A percentile compares a stretch with the other conserved stretches of the same genome.
Evolutionary conservation across 2,888 invertebrate species (phyloP).

Genomic region (Machimus atricapillus): DNA sequence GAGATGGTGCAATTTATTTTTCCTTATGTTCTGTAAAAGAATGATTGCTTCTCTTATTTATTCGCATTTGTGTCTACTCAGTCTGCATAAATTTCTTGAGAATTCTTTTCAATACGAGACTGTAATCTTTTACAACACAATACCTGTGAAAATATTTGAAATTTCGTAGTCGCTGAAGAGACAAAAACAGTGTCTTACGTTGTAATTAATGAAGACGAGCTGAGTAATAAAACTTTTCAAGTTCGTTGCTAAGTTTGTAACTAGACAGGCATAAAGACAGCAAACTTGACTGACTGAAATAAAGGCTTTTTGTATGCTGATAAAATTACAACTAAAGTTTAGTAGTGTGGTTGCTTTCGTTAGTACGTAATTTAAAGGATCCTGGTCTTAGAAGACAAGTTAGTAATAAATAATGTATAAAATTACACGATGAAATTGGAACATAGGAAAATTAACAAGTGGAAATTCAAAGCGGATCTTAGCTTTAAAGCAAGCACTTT

Average conservation of each 20-base stretch:
- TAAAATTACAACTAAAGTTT: too few relatives aligned
- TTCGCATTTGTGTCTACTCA: not conserved
- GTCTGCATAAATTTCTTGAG: not conserved
- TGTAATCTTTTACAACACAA: not conserved
- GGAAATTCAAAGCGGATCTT: too few relatives aligned
- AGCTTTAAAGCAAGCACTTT: too few relatives aligned
- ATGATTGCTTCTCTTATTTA: not conserved
- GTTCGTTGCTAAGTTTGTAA: not conserved
- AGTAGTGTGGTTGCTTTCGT: too few relatives aligned
- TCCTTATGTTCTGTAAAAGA: not conserved
- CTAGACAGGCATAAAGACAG: not conserved
- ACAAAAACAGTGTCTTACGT: not conserved
- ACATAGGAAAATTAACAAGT: too few relatives aligned
- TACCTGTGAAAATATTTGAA: not conserved
- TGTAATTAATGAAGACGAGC: not conserved
- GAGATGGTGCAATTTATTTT: not conserved
- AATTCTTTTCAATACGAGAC: not conserved
- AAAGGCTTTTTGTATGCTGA: too few relatives aligned
- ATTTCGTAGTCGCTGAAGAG: not conserved
- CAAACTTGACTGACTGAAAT: not conserved
- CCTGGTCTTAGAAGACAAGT: too few relatives aligned
- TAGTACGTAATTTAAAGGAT: too few relatives aligned
- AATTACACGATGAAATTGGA: too few relatives aligned
- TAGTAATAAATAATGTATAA: too few relatives aligned
- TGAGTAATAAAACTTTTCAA: not conserved